These are phyloP conservation scores for Nymphalis io DNA, from an alignment of 1,140 invertebrate genomes.

Conservation along the genomic window DNA sequence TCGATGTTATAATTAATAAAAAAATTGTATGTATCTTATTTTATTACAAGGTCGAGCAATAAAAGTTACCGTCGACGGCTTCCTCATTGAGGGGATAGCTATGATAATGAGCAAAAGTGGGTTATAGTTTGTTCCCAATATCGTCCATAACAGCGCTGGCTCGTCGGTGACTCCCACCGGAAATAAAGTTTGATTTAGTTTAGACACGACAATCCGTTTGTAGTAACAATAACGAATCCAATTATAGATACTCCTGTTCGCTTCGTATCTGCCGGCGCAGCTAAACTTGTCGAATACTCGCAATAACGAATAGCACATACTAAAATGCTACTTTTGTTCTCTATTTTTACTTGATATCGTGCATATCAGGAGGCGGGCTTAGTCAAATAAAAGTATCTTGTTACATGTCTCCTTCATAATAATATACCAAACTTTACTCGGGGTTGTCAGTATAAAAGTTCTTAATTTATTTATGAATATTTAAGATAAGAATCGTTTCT, in stretches of 20 bases:
- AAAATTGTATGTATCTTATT: background rate
- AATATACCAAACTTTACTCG: no score
- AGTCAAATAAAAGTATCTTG: no score
- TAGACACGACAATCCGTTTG: slow-evolving; percentile 70
- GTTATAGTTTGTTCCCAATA: slow-evolving; percentile 60
- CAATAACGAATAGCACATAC: slow-evolving; percentile 24
- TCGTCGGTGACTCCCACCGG: slow-evolving; percentile 54
- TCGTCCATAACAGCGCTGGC: slow-evolving; percentile 44
- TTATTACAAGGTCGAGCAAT: slow-evolving; percentile 8
- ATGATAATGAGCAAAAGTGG: slow-evolving; percentile 57
- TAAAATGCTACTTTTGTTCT: slow-evolving; percentile 12
- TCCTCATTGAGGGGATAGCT: slow-evolving; percentile 35
- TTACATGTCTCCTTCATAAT: no score
- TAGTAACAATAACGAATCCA: slow-evolving; percentile 66
- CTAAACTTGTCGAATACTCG: slow-evolving; percentile 31
- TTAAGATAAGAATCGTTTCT: no score
- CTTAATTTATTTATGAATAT: no score
- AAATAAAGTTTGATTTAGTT: slow-evolving; percentile 77
- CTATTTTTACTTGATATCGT: background rate
- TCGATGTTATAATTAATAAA: background rate
- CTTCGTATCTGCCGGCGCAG: slow-evolving; percentile 25
- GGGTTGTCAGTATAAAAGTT: no score
- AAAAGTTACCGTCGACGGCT: slow-evolving; percentile 26
- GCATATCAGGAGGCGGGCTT: background rate
- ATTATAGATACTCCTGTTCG: slow-evolving; percentile 49